These are phyloP conservation scores for Lophura nycthemera DNA, from an alignment of 2,113 vertebrate species.

Conservation along the genomic window DNA sequence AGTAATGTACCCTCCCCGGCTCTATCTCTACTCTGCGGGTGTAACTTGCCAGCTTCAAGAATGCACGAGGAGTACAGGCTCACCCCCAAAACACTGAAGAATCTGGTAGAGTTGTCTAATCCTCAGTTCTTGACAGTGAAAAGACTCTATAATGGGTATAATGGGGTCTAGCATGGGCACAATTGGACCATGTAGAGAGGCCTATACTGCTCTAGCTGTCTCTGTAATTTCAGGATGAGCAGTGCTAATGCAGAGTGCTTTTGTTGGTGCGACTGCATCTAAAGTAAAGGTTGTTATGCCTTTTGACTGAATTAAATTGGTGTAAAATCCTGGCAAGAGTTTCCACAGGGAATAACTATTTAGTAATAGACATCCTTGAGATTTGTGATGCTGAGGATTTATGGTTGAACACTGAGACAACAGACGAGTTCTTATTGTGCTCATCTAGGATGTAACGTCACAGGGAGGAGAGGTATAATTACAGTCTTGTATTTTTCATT, in stretches of 20 bases:
- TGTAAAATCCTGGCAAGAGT: neutral
- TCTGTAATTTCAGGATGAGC: neutral
- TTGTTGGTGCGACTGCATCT: neutral
- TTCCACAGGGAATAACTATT: neutral
- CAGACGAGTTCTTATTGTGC: neutral
- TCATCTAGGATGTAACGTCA: fast-evolving
- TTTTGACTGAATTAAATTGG: neutral
- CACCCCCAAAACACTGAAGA: neutral
- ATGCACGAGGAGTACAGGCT: neutral
- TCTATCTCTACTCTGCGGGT: neutral
- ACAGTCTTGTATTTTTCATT: neutral
- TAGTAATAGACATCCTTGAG: neutral
- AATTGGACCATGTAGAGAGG: neutral
- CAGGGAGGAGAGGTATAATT: neutral
- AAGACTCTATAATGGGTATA: neutral
- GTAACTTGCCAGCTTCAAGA: neutral
- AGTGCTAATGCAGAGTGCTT: neutral
- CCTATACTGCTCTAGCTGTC: neutral
- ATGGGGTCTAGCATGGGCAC: neutral
- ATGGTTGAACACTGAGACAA: neutral
- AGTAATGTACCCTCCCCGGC: neutral
- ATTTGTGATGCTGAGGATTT: neutral
- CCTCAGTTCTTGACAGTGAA: neutral
- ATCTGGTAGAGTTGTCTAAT: neutral
- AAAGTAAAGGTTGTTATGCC: neutral